A percentile compares a stretch with the other conserved stretches of the same genome.
phyloP scores from a whole-genome alignment of 2,113 vertebrate genomes.

The Lagopus muta region DNA sequence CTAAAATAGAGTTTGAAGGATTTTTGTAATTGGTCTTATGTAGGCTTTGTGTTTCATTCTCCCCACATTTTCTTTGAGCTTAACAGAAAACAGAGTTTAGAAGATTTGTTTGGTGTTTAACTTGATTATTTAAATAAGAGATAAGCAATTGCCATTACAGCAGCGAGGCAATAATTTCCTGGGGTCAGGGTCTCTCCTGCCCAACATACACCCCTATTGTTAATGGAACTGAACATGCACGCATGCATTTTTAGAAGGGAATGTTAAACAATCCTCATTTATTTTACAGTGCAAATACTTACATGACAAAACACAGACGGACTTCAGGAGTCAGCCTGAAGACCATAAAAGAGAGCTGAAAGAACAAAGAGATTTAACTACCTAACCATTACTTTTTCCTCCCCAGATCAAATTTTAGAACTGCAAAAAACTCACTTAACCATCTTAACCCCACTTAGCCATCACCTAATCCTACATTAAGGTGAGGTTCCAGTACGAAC shows the following conservation, averaged over 20 bases:
- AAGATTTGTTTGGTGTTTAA: slow-evolving; percentile 58
- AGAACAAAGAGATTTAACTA: slow-evolving; percentile 35
- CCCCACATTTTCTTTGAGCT: background rate
- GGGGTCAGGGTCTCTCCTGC: slow-evolving; percentile 38
- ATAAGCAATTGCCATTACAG: slow-evolving; percentile 36
- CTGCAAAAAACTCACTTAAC: background rate
- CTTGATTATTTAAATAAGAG: slow-evolving; percentile 64
- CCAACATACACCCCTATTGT: background rate
- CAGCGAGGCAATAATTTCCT: slow-evolving; percentile 48
- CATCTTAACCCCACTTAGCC: background rate
- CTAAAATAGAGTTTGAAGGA: background rate
- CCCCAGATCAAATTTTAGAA: background rate
- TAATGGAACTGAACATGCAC: slow-evolving; percentile 50
- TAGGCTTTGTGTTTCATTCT: slow-evolving; percentile 1
- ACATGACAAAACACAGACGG: slow-evolving; percentile 57
- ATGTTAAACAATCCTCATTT: slow-evolving; percentile 61
- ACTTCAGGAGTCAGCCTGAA: slow-evolving; percentile 25
- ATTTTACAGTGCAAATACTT: slow-evolving; percentile 68
- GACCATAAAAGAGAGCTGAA: background rate
- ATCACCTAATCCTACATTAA: background rate
- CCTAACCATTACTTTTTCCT: background rate
- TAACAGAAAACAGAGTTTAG: slow-evolving; percentile 35
- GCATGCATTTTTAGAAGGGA: slow-evolving; percentile 53
- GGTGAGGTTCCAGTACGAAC: background rate
- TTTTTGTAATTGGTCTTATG: background rate